phyloP scores from a whole-genome alignment of 2,888 invertebrate species.

The Chymomyza amoena region DNA sequence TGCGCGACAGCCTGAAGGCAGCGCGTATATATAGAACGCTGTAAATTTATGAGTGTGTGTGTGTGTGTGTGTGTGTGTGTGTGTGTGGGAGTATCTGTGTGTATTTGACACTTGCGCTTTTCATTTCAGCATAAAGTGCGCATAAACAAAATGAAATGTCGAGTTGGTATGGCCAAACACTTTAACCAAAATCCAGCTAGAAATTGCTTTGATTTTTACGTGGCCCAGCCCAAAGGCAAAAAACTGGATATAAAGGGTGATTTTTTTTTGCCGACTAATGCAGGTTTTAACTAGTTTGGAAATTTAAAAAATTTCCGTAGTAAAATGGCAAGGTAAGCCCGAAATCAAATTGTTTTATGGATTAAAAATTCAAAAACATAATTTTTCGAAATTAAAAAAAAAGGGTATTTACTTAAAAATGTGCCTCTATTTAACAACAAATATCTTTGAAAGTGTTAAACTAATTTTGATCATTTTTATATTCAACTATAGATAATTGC shows the following conservation, averaged over 20 bases:
- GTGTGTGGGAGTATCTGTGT: background rate
- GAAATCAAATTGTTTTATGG: no score
- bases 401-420: no score
- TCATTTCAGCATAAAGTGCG: conserved; percentile 23
- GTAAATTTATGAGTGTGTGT: background rate
- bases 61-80: background rate
- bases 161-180: conserved; percentile 40
- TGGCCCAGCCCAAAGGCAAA: background rate
- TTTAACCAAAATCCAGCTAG: conserved; percentile 10
- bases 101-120: conserved; percentile 33
- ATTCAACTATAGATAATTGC: no score
- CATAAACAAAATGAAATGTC: background rate
- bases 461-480: no score
- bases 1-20: background rate
- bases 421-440: no score
- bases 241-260: background rate
- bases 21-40: background rate
- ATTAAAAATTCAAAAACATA: no score
- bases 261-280: background rate
- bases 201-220: background rate
- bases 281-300: no score
- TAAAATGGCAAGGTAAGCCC: no score
- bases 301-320: no score
- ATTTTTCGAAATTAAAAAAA: no score
- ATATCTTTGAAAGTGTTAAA: no score